Conservation (phyloP, 2,888 invertebrate genomes). For the Rambutsinella grinnellia region DNA sequence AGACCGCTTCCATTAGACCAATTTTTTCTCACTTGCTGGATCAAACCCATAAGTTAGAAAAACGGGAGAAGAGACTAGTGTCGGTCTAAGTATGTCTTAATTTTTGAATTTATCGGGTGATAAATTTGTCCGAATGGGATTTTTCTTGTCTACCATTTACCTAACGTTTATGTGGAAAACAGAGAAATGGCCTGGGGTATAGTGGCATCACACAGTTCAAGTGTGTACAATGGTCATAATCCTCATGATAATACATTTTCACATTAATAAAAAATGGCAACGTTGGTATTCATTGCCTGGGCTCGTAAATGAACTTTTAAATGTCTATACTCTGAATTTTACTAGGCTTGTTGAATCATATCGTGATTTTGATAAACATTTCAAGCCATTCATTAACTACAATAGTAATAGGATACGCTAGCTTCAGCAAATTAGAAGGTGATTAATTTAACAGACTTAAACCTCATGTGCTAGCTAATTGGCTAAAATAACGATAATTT, state of each 20-base stretch:
- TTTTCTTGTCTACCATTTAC: conserved; percentile 46
- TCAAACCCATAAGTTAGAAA: conserved; percentile 52
- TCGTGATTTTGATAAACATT: no score
- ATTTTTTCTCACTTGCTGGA: conserved; percentile 48
- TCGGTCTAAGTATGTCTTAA: conserved; percentile 65
- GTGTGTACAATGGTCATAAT: not conserved
- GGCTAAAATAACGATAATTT: no score
- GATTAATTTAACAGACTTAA: no score
- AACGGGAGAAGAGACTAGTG: conserved; percentile 34
- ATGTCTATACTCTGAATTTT: no score
- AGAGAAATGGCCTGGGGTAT: not conserved
- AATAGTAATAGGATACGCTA: no score
- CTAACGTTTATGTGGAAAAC: conserved; percentile 19
- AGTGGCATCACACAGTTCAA: not conserved
- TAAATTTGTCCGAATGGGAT: conserved; percentile 66
- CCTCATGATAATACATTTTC: not conserved
- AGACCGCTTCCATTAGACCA: conserved; percentile 36
- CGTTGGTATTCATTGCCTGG: not conserved
- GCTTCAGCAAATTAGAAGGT: no score
- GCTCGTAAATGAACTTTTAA: not conserved
- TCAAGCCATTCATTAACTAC: no score
- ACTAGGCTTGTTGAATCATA: no score
- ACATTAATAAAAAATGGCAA: not conserved
- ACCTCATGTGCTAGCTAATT: no score
- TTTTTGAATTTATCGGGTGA: conserved; percentile 66